Conservation (phyloP, 2,888 invertebrate genomes). For the Dryococelus australis region DNA sequence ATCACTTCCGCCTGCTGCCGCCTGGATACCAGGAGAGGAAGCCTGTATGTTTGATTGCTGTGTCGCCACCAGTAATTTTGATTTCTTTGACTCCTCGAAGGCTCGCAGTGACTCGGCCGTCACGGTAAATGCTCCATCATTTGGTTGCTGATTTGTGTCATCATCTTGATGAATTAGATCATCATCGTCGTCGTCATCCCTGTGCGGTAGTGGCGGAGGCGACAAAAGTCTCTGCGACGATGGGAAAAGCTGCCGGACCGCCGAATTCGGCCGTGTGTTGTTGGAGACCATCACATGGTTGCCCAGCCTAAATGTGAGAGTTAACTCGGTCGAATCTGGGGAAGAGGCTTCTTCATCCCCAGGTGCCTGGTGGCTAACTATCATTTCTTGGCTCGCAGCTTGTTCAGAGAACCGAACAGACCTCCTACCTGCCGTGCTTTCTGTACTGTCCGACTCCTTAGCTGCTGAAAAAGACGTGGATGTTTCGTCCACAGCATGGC, state of each 20-base stretch:
- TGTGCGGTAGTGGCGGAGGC: constrained; percentile 64
- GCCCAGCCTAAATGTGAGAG: constrained; percentile 65
- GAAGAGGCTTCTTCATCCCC: constrained; percentile 42
- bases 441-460: constrained; percentile 51
- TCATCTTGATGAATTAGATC: constrained; percentile 60
- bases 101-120: constrained; percentile 80
- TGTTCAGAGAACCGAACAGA: constrained; percentile 44
- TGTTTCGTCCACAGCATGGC: constrained; percentile 68
- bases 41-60: constrained; percentile 63
- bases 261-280: constrained; percentile 75
- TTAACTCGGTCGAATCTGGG: constrained; percentile 58
- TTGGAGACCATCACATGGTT: constrained; percentile 64
- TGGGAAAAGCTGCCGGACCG: constrained; percentile 84
- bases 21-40: constrained; percentile 54
- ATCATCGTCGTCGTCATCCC: constrained; percentile 47
- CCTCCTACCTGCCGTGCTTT: constrained; percentile 47
- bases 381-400: constrained; percentile 36
- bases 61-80: constrained; percentile 57
- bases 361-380: not conserved
- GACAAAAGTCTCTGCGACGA: constrained; percentile 64
- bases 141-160: not conserved
- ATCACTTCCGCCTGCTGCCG: constrained; percentile 45
- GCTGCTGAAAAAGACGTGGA: constrained; percentile 67
- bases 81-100: constrained; percentile 70
- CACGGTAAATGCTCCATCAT: constrained; percentile 58